Base-by-base conservation (phyloP, 2,888 invertebrate genomes). In the Scrobipalpa atriplicella region DNA sequence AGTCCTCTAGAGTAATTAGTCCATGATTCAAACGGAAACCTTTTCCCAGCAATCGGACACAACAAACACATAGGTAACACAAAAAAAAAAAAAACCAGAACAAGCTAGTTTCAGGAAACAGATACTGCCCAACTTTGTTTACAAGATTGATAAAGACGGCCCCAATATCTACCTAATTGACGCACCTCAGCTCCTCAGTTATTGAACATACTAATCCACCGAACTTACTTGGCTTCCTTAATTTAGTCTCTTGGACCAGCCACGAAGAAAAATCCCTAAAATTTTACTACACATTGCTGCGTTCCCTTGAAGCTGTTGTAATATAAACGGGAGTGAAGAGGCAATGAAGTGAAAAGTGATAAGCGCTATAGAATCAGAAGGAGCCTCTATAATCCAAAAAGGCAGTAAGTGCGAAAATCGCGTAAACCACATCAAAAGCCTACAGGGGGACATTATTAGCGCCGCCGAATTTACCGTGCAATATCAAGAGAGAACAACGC, bases 401-500 rank as follows among this genome's bases (percentile, higher is more conserved):
- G 29, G 62, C 67, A 58, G 51, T 64, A 71, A 69, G 68, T 68
- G 65, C 68, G 63, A 69, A 68, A 67, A 67, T 66, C 71, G 69
- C 69, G 36, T 68, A 66, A 65, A 64, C 66, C 65, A 60, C 68
- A 61, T 64, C 66, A 66, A 63, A 43, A 64, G 29, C 41, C 63
- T 52, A 36, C 78, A 72, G 81, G 74, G 77, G 77, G 78, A 81
- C 83, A 85, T 84, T 87, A 89, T 89, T 89, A 87, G 85, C 84
- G 80, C 74, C 83, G 77, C 81, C 77, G 85, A 89, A 89, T 89
- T 89, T 90, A 90, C 89, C 86, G 89, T 81, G 89, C 88, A 84
- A 87, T 89, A 90, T 90, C 89, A 88, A 86, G 86, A 82, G 80
- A 85, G 87, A 88, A 87, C 88, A 89, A 86, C 88, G 89, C 88